Percentiles rank a stretch among this genome's conserved stretches.
phyloP scores from a whole-genome alignment of 2,888 invertebrate species.

The Oscheius sp. region DNA sequence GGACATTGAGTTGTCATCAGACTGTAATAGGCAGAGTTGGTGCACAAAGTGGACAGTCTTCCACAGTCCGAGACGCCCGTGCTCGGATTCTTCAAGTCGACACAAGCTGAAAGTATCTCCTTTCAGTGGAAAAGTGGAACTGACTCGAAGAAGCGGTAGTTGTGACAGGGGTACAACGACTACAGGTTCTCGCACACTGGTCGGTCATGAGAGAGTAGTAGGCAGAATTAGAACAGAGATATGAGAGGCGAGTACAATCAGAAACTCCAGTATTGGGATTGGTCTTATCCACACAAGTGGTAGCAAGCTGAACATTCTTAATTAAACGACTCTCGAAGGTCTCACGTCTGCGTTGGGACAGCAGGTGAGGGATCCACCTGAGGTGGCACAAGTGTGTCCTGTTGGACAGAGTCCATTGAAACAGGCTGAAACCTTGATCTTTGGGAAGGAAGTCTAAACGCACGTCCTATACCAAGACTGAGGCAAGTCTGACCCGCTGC shows the following conservation, averaged over 20 bases:
- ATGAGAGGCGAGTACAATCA: conserved; percentile 10
- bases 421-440: conserved; percentile 17
- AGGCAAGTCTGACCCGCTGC: conserved; percentile 15
- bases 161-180: conserved; percentile 1
- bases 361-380: background rate
- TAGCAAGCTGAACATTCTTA: background rate
- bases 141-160: conserved; percentile 15
- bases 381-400: conserved; percentile 53
- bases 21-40: conserved; percentile 15
- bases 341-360: conserved; percentile 16
- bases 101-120: conserved; percentile 3
- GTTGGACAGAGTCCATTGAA: conserved; percentile 69
- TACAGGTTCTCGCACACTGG: conserved; percentile 21
- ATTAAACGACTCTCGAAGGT: background rate
- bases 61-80: conserved; percentile 19
- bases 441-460: background rate
- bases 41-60: conserved; percentile 15
- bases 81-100: conserved; percentile 17
- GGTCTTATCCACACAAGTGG: conserved; percentile 5
- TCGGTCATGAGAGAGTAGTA: conserved; percentile 2
- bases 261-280: conserved; percentile 23
- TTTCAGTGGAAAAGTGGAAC: background rate
- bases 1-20: conserved; percentile 16
- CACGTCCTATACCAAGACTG: conserved; percentile 6
- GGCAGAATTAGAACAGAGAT: conserved; percentile 20